phyloP scores from a whole-genome alignment of 2,797 vertebrate genomes.

The Pangasius mekongensis region DNA sequence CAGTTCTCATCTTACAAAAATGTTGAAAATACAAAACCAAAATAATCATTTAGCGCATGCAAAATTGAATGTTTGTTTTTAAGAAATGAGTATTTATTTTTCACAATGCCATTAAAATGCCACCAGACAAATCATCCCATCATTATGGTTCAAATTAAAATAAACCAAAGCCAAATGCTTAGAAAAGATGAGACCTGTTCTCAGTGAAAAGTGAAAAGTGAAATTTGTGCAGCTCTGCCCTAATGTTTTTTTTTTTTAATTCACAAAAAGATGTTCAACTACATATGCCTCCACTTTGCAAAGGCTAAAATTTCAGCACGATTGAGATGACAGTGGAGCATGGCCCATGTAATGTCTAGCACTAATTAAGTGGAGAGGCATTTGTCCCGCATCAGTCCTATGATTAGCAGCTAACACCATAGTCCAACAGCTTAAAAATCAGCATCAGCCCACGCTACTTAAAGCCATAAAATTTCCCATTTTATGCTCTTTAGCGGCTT shows the following conservation, averaged over 20 bases:
- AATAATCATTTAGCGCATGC: background rate
- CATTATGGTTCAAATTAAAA: slow-evolving; percentile 1
- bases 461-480: slow-evolving; percentile 90
- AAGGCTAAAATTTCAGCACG: slow-evolving; percentile 56
- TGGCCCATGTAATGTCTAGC: slow-evolving; percentile 76
- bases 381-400: slow-evolving; percentile 74
- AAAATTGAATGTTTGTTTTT: background rate
- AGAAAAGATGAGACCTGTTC: background rate
- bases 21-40: background rate
- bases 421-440: slow-evolving; percentile 87
- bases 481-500: slow-evolving; percentile 87
- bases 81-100: background rate
- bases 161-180: background rate
- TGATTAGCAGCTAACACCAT: slow-evolving; percentile 85
- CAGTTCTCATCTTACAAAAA: background rate
- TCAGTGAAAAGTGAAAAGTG: background rate
- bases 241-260: background rate
- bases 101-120: background rate
- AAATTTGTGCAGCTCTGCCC: background rate
- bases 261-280: background rate
- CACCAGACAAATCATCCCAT: background rate
- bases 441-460: slow-evolving; percentile 84
- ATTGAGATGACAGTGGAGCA: slow-evolving; percentile 64
- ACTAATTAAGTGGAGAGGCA: slow-evolving; percentile 85
- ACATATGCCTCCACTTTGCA: slow-evolving; percentile 30